These are phyloP conservation scores for Chionomys nivalis DNA, from an alignment of 2,113 vertebrate genomes.

Conservation along the genomic window DNA sequence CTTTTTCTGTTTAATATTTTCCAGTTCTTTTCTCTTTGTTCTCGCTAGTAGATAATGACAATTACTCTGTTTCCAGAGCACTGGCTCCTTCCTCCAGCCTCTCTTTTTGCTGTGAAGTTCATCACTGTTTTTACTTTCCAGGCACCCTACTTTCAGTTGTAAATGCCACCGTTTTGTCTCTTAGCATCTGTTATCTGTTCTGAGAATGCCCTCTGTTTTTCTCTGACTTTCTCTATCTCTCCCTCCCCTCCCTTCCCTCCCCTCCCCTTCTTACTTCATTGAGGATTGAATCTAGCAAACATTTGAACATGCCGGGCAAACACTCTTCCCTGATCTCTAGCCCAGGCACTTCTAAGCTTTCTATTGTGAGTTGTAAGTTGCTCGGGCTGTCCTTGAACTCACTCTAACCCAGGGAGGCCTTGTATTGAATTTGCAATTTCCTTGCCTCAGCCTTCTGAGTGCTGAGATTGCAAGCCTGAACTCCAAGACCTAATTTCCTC, in stretches of 20 bases:
- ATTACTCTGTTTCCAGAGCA: background rate
- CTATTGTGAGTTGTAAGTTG: background rate
- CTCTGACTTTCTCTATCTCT: too few species aligned
- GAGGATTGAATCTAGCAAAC: background rate
- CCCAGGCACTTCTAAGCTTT: background rate
- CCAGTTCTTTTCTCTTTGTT: background rate
- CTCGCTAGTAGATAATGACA: background rate
- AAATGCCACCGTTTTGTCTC: background rate
- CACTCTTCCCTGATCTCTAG: background rate
- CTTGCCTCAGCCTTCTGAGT: background rate
- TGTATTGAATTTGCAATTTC: background rate
- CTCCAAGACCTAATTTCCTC: background rate
- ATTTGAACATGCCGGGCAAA: background rate
- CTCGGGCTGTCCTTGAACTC: background rate
- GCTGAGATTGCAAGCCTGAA: background rate
- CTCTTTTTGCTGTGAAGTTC: background rate
- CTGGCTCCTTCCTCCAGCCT: background rate
- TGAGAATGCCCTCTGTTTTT: background rate
- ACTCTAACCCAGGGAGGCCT: background rate
- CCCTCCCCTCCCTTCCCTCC: rapidly evolving
- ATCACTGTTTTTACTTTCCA: background rate
- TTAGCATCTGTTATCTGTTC: background rate
- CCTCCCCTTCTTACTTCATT: background rate
- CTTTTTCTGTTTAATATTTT: background rate
- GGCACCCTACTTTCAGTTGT: background rate